Conservation (phyloP, 2,888 invertebrate species). For the Macrosiphum euphorbiae region DNA sequence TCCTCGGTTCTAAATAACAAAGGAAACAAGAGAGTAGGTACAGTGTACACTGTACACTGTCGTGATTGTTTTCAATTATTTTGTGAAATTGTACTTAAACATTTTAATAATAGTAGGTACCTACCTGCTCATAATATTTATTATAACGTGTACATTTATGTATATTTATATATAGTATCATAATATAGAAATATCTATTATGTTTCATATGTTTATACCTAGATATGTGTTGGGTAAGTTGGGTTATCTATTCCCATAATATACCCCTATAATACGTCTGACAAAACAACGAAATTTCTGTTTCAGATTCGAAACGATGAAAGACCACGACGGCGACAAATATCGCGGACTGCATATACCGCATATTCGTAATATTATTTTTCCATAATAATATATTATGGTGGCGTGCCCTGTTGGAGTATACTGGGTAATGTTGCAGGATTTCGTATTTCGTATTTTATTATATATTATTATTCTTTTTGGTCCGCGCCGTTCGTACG, state of each 20-base stretch:
- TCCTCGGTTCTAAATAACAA: not conserved
- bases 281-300: not conserved
- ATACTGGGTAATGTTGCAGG: slow-evolving; percentile 25
- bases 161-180: too few species aligned
- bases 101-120: not conserved
- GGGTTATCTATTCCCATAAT: not conserved
- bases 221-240: not conserved
- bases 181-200: too few species aligned
- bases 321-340: not conserved
- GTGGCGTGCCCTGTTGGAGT: slow-evolving; percentile 46
- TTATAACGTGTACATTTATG: too few species aligned
- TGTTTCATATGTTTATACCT: not conserved
- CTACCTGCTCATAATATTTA: too few species aligned
- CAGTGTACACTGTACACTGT: not conserved
- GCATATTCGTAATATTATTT: not conserved
- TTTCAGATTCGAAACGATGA: not conserved
- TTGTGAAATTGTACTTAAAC: not conserved
- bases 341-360: not conserved
- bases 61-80: not conserved
- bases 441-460: not conserved
- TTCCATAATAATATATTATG: not conserved
- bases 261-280: not conserved
- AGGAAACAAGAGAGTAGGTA: too few species aligned
- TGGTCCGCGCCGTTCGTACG: too few species aligned
- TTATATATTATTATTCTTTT: not conserved